Base-by-base conservation (phyloP, 1,140 invertebrate species). In the Macrotrachela quadricornifera region DNA sequence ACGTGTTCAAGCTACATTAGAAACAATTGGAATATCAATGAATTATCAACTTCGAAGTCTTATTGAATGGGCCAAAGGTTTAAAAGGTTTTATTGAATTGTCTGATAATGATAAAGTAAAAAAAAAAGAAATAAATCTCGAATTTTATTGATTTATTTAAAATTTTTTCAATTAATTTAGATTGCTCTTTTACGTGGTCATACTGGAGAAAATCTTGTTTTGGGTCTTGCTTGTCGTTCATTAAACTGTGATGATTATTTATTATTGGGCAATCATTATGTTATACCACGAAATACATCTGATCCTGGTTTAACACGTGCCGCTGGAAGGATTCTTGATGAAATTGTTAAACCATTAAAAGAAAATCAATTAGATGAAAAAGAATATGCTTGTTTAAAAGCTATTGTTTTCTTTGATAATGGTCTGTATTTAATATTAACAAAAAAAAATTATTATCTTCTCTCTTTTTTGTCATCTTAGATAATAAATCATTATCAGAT, bases 31-130 rank as follows among this genome's bases (percentile, higher is more conserved):
- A 63, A 86, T 95, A 57, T 92, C 86, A 8, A 95, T 96, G 82
- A 92, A 91, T 63, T 85, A 95, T 61, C 91, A 97, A 66, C 72
- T 97, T 21, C 71, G 95, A 6, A 83, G 91, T 50, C 74, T 97
- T 9, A 90, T 97, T 3, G 87, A 95, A 71, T 96, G 91, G 90
- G 91, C 91, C 49, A 95, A 96, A 70, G 90, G 85, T 65, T 92
- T 97, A 62, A 87, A 87, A 12, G 83, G 83, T 49, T 96, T 97
- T 70, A 81, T 80, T 54, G 85, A 94, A 60, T 75, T 97, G 14
- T 77, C 80, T 36, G 69, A 95, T 1, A 87, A 95, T 65, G 90
- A 96, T 68, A 82, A 85, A 77, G 82, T 83, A 66, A n/a, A n/a
- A 44, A 15, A 2, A 44, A n/a, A 44, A 44, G 42, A n/a, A n/a